Conservation (phyloP, 2,797 vertebrate species). For the Pantherophis vulpinus region DNA sequence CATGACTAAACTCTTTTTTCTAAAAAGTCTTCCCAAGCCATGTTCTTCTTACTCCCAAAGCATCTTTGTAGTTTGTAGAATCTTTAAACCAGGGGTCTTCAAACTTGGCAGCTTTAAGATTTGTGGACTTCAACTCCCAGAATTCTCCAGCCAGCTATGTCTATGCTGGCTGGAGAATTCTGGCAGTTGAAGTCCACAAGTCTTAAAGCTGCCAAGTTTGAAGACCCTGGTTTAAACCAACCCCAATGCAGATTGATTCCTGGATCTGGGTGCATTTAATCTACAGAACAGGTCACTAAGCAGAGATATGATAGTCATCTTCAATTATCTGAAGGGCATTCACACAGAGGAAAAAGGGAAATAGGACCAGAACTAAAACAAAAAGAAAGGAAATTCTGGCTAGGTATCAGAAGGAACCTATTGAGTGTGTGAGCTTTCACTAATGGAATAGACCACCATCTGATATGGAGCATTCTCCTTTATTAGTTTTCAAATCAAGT, state of each 20-base stretch:
- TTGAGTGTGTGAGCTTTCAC: neutral
- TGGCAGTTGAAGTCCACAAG: too few relatives aligned
- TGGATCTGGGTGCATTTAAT: neutral
- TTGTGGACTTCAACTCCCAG: too few relatives aligned
- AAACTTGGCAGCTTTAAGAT: too few relatives aligned
- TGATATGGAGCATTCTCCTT: neutral
- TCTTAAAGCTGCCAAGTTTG: too few relatives aligned
- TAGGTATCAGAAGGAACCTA: neutral
- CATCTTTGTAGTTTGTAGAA: neutral
- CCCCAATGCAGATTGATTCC: neutral
- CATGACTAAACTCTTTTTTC: neutral
- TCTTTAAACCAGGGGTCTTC: neutral
- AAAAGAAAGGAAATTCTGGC: neutral
- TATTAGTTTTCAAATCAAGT: neutral
- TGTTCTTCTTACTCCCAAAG: neutral
- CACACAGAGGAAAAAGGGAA: neutral
- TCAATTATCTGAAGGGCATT: neutral
- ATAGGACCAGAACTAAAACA: neutral
- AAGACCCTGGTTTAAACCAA: neutral
- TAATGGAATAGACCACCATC: neutral
- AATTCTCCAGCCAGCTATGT: too few relatives aligned
- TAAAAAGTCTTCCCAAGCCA: neutral
- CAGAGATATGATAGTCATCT: neutral
- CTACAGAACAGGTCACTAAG: neutral
- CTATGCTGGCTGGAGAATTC: too few relatives aligned